These are phyloP conservation scores for Anthopleura xanthogrammica DNA, from an alignment of 92 coral and sea anemone species.

Conservation along the genomic window DNA sequence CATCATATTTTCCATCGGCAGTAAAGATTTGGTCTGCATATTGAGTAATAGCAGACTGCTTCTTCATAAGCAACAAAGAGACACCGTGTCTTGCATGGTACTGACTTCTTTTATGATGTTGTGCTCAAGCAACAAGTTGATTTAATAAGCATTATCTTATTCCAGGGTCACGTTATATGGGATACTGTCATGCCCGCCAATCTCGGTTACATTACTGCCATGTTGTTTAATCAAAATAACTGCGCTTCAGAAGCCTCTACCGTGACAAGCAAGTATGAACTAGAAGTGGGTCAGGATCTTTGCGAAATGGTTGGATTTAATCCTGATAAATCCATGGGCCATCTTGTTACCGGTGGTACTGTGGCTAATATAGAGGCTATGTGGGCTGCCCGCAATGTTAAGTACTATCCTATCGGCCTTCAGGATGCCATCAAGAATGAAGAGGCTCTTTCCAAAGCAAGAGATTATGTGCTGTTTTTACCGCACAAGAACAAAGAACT, in stretches of 20 bases:
- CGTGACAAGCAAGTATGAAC: conserved; percentile 67
- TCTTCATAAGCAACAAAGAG: too few relatives aligned
- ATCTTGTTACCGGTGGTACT: conserved; percentile 68
- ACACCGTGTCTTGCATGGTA: too few relatives aligned
- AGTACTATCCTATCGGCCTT: conserved; percentile 71
- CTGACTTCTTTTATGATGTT: too few relatives aligned
- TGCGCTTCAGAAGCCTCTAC: conserved; percentile 67
- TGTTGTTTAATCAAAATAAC: conserved; percentile 85
- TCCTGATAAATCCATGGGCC: conserved; percentile 58
- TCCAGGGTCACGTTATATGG: conserved; percentile 84
- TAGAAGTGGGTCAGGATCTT: conserved; percentile 68
- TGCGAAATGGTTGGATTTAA: conserved; percentile 88
- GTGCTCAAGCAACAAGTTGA: too few relatives aligned
- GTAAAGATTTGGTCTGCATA: too few relatives aligned
- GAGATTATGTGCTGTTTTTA: conserved; percentile 39
- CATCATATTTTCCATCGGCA: too few relatives aligned
- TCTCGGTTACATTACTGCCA: conserved; percentile 72
- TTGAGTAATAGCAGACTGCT: too few relatives aligned
- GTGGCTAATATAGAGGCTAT: conserved; percentile 90
- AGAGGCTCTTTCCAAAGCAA: conserved; percentile 48
- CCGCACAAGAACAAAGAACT: conserved; percentile 50
- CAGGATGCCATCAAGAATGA: conserved; percentile 71
- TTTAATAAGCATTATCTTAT: neutral
- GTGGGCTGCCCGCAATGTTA: conserved; percentile 86
- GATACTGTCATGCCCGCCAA: conserved; percentile 80